Base-by-base conservation (phyloP, 2,113 vertebrate species). In the Cyanoramphus novaezelandiae region DNA sequence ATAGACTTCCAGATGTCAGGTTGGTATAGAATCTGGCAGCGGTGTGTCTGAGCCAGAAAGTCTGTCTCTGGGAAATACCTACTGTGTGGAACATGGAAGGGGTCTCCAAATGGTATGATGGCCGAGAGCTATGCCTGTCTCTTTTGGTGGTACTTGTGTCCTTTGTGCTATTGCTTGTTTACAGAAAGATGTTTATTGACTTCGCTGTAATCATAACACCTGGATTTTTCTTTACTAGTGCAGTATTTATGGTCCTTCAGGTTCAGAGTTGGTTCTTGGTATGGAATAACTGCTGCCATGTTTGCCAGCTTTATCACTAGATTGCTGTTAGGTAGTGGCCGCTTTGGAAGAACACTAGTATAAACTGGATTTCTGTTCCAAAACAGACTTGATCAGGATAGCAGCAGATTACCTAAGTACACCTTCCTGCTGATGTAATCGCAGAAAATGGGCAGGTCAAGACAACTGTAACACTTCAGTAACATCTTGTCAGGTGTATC, bases 1-100 rank as follows among this genome's bases (percentile, higher is more conserved):
- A 98, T 99, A 62, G 96, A 98, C 97, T 99, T 99, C 97, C 98
- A 98, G 31, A 99, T 98, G 7, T 98, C 99, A 96, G 99, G 99
- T 99, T 94, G 95, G 98, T 93, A 68, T 43, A 24, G 88, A 55
- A 25, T 44, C 86, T 50, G 64, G 29, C 43, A 69, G 44, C 33
- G 7, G 7, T 27, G 27, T 47, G 31, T 15, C 28, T n/a, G 8
- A 74, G 41, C 17, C 71, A 37, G 39, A 46, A 57, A 50, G 21
- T 3, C 20, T 3, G 18, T 64, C 29, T 86, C 72, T 57, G 79
- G 20, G 39, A 77, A 81, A 52, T 53, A 57, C 10, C 11, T 39
- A 0, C 31, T 52, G 63, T 75, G 65, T 70, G 37, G 44, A 70
- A 23, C 25, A 8, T 27, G 13, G 23, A 74, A 43, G 12, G 27